A percentile compares a stretch with the other conserved stretches of the same genome.
phyloP scores from a whole-genome alignment of 2,113 vertebrate species.

The Poicephalus gulielmi region DNA sequence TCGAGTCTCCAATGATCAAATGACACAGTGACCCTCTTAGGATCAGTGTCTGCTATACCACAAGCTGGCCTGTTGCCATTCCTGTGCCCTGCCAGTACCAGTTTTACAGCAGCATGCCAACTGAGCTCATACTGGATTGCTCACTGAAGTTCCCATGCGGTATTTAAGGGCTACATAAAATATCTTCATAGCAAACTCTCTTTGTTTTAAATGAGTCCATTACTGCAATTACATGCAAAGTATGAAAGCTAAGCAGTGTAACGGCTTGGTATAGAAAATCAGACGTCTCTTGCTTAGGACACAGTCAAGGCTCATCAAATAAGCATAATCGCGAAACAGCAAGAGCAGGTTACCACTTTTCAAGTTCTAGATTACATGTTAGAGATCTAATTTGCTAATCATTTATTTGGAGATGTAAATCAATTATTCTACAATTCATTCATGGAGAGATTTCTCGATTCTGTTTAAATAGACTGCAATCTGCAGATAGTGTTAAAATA shows the following conservation, averaged over 20 bases:
- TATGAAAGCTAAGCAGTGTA: not conserved
- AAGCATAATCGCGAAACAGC: not conserved
- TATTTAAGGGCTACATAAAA: conserved; percentile 12
- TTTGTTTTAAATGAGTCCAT: not conserved
- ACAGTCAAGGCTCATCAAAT: conserved; percentile 4
- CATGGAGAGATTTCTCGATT: not conserved
- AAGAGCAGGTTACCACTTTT: not conserved
- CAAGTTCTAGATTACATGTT: not conserved
- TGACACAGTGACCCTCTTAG: not conserved
- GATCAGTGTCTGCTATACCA: not conserved
- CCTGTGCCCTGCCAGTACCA: not conserved
- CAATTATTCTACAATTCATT: not conserved
- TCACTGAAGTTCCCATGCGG: not conserved
- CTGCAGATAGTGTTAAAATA: not conserved
- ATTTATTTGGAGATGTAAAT: not conserved
- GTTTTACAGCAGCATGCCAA: not conserved
- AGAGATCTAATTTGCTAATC: not conserved
- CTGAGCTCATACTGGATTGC: not conserved
- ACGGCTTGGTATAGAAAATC: not conserved
- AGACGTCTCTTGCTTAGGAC: not conserved
- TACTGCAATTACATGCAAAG: conserved; percentile 3
- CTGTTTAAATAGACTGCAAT: not conserved
- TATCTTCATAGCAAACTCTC: not conserved
- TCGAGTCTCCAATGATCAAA: not conserved
- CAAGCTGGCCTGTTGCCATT: not conserved